phyloP scores from a whole-genome alignment of 2,797 vertebrate species.

The Eulemur rubriventer region DNA sequence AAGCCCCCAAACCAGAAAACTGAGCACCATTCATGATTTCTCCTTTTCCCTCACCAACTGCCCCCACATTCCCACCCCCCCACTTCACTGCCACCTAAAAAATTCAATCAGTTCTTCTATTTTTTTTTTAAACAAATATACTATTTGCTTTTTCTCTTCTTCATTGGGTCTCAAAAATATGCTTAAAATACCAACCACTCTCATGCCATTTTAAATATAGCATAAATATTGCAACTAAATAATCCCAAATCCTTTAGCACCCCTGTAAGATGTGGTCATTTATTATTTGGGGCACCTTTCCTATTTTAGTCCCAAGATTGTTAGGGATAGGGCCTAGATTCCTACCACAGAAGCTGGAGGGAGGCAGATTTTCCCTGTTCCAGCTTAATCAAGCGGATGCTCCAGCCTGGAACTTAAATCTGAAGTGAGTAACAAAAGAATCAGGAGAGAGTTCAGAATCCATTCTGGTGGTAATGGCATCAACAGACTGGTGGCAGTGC shows the following conservation, averaged over 20 bases:
- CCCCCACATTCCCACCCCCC: neutral
- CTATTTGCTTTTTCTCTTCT: neutral
- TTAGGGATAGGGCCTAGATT: neutral
- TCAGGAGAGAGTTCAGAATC: neutral
- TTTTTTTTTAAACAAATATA: neutral
- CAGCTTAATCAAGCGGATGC: neutral
- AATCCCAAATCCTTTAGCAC: neutral
- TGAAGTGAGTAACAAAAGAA: neutral
- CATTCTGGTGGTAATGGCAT: neutral
- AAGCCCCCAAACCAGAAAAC: neutral
- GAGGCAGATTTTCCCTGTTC: neutral
- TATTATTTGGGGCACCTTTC: neutral
- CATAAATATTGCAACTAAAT: neutral
- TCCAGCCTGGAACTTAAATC: neutral
- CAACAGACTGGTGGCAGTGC: neutral
- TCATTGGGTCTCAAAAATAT: neutral
- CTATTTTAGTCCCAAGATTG: neutral
- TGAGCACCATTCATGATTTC: neutral
- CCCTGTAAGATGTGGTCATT: neutral
- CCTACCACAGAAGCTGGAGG: neutral
- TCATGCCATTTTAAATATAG: neutral
- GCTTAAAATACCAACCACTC: neutral
- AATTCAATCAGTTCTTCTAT: neutral
- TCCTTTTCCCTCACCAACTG: neutral
- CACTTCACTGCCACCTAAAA: neutral